Percentiles rank a stretch among this genome's conserved stretches.
phyloP scores from a whole-genome alignment of 2,888 invertebrate genomes.

The Clepsis dumicolana region DNA sequence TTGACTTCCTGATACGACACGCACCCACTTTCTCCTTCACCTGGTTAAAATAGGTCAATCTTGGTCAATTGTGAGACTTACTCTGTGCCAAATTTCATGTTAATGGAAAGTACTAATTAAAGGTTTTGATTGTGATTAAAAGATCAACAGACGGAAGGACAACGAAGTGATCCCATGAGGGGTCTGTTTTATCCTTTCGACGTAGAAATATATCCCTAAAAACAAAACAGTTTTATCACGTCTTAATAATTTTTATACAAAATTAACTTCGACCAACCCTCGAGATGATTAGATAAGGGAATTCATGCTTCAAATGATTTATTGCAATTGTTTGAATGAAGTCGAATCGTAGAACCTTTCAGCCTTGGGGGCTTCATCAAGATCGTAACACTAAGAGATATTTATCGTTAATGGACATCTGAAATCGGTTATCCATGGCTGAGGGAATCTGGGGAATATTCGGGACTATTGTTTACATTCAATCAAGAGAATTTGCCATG shows the following conservation, averaged over 20 bases:
- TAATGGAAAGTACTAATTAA: too few species aligned
- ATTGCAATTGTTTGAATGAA: constrained; percentile 39
- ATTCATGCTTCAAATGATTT: constrained; percentile 40
- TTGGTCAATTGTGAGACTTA: too few species aligned
- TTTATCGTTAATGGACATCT: constrained; percentile 38
- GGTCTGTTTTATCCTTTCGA: too few species aligned
- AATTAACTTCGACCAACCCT: constrained; percentile 17
- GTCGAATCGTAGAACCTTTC: constrained; percentile 31
- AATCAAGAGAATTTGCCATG: too few species aligned
- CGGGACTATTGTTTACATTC: neutral
- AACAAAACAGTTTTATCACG: neutral
- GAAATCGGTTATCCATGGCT: constrained; percentile 9
- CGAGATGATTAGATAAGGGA: constrained; percentile 21
- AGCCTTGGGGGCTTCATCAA: constrained; percentile 17
- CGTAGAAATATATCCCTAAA: too few species aligned
- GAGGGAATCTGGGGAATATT: neutral
- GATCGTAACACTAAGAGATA: constrained; percentile 30
- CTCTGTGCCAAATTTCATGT: too few species aligned
- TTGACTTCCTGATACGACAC: too few species aligned
- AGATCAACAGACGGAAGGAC: too few species aligned
- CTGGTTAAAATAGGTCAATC: too few species aligned
- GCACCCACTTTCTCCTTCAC: too few species aligned
- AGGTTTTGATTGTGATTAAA: too few species aligned
- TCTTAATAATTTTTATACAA: constrained; percentile 3
- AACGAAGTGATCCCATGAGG: too few species aligned